Evolutionary conservation across 2,797 vertebrate genomes (phyloP).

Genomic region (Cirrhinus molitorella): DNA sequence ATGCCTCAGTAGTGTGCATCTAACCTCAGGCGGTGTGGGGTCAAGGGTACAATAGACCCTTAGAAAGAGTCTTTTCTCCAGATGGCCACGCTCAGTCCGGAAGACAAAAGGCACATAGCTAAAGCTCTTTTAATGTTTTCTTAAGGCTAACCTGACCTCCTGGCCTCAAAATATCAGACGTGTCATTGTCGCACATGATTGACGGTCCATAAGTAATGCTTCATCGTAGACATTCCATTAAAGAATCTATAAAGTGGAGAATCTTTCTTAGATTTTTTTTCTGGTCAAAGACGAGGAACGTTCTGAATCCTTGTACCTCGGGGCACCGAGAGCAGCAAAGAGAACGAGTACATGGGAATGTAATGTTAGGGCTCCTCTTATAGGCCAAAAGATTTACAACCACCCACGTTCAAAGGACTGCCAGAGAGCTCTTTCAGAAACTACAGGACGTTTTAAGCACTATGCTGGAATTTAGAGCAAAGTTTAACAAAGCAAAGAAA

Average conservation of each 20-base stretch:
- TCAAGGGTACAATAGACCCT: constrained; percentile 60
- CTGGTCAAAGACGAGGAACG: background rate
- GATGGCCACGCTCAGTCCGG: constrained; percentile 12
- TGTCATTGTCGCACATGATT: constrained; percentile 19
- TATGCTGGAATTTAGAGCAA: background rate
- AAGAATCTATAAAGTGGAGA: background rate
- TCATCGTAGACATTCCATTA: background rate
- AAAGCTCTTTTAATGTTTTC: constrained; percentile 48
- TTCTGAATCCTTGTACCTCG: background rate
- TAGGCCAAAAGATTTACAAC: constrained; percentile 56
- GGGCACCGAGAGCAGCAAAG: constrained; percentile 48
- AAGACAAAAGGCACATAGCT: constrained; percentile 43
- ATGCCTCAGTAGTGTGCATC: constrained; percentile 64
- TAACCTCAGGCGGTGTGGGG: constrained; percentile 66
- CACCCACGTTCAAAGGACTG: background rate
- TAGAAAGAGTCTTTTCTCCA: constrained; percentile 37
- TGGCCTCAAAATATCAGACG: constrained; percentile 32
- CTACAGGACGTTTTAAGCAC: background rate
- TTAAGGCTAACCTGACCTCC: constrained; percentile 31
- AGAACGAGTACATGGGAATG: constrained; percentile 55
- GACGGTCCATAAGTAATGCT: constrained; percentile 3
- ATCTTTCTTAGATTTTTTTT: constrained; percentile 25
- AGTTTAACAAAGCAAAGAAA: background rate
- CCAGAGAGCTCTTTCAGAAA: background rate
- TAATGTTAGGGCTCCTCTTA: constrained; percentile 83